These are phyloP conservation scores for Macrobrachium nipponense DNA, from an alignment of 1,140 invertebrate species.

Conservation along the genomic window DNA sequence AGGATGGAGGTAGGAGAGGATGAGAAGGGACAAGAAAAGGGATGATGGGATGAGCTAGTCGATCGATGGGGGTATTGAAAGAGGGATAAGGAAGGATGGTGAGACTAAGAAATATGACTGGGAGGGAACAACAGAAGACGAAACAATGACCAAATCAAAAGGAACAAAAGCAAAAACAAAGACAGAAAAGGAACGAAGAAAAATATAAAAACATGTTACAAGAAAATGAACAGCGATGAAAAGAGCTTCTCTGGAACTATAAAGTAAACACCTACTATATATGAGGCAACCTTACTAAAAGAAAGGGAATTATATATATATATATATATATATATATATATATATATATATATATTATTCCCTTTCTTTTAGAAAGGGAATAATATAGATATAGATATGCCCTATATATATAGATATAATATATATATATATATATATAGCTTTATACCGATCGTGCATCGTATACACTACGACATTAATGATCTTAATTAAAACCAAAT, in stretches of 20 bases:
- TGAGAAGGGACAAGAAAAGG: not conserved
- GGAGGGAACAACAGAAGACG: not conserved
- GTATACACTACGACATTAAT: not conserved
- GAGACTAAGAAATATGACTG: conserved; percentile 6
- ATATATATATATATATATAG: conserved; percentile 5
- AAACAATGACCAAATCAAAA: not conserved
- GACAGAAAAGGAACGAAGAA: not conserved
- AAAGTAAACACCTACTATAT: no score
- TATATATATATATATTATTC: not conserved
- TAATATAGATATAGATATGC: not conserved
- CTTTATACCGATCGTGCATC: not conserved
- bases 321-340: not conserved
- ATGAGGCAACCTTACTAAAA: no score
- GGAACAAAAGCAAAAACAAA: no score
- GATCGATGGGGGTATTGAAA: not conserved
- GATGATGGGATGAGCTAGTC: not conserved
- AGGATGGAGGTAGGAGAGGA: not conserved
- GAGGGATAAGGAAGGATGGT: not conserved
- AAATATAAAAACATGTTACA: conserved; percentile 6
- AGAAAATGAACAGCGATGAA: not conserved
- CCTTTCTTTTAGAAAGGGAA: no score
- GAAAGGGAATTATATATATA: not conserved
- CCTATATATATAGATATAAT: conserved; percentile 1
- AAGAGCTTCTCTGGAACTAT: no score
- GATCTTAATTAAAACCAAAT: no score